Conservation (phyloP, 2,888 invertebrate genomes). For the Lasioglossum marginatum region DNA sequence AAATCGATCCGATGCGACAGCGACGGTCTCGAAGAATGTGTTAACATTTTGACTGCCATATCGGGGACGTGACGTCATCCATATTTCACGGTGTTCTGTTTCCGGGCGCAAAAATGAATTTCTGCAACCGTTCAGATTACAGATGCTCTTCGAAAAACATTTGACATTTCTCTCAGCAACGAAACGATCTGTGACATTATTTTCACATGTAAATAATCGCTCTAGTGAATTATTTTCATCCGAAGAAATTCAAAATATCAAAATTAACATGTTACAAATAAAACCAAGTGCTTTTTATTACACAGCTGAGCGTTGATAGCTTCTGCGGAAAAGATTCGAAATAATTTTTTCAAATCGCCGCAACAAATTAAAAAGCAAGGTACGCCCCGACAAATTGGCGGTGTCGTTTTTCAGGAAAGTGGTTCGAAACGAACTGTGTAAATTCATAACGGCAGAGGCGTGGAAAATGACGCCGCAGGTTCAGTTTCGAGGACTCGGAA, state of each 20-base stretch:
- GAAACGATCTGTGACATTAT: not conserved
- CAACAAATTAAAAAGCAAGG: too few species aligned
- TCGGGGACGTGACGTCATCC: not conserved
- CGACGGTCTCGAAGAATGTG: not conserved
- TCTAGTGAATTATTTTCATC: too few species aligned
- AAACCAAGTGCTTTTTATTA: not conserved
- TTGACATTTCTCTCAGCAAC: not conserved
- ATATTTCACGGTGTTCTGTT: not conserved
- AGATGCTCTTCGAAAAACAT: not conserved
- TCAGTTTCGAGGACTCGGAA: conserved; percentile 26
- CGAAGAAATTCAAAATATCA: not conserved
- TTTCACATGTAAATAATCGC: not conserved
- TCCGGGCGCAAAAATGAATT: not conserved
- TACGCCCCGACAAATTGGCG: too few species aligned
- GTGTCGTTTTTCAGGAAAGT: not conserved
- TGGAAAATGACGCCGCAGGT: not conserved
- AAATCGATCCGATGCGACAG: conserved; percentile 30
- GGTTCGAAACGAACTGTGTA: not conserved
- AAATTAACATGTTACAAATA: not conserved
- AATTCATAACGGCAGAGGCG: not conserved
- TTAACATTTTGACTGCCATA: not conserved
- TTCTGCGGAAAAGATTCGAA: not conserved
- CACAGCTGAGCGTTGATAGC: not conserved
- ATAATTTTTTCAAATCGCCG: not conserved
- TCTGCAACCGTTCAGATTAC: not conserved